phyloP scores from a whole-genome alignment of 2,888 invertebrate species.

The Fragum whitleyi region DNA sequence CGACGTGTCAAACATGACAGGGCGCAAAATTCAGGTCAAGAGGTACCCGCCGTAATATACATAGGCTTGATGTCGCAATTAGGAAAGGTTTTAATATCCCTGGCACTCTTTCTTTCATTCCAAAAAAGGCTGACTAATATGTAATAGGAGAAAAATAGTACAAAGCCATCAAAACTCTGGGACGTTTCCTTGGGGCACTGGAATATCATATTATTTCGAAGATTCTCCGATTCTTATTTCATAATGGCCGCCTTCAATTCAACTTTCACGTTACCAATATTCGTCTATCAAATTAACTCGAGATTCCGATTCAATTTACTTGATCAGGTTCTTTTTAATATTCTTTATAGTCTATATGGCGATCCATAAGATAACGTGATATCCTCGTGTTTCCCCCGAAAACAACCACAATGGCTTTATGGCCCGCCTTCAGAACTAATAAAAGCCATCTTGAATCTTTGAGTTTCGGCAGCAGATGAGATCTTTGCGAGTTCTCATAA shows the following conservation, averaged over 20 bases:
- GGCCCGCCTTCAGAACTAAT: conserved; percentile 63
- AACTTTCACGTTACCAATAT: conserved; percentile 21
- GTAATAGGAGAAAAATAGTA: neutral
- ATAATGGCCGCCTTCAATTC: conserved; percentile 23
- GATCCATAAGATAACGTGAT: conserved; percentile 48
- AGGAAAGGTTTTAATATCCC: no score
- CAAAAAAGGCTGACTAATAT: no score
- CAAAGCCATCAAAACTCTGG: neutral
- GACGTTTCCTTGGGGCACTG: conserved; percentile 1
- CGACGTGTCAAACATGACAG: no score
- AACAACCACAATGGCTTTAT: conserved; percentile 37
- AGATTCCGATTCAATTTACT: conserved; percentile 23
- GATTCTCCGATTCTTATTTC: conserved; percentile 13
- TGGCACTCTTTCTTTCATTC: no score
- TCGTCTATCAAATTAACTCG: conserved; percentile 20
- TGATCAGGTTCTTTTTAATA: conserved; percentile 29
- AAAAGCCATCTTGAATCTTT: conserved; percentile 61
- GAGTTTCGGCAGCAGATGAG: conserved; percentile 58
- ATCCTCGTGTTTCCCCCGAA: conserved; percentile 29
- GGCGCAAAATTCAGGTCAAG: no score
- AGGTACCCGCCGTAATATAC: no score
- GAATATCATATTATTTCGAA: neutral
- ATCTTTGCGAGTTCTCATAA: conserved; percentile 59
- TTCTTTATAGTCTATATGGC: conserved; percentile 50
- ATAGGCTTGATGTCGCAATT: no score